Evolutionary conservation across 2,797 vertebrate species (phyloP), one percentile per base, ranked within the genome.

Genomic region (Pristis pectinata): DNA sequence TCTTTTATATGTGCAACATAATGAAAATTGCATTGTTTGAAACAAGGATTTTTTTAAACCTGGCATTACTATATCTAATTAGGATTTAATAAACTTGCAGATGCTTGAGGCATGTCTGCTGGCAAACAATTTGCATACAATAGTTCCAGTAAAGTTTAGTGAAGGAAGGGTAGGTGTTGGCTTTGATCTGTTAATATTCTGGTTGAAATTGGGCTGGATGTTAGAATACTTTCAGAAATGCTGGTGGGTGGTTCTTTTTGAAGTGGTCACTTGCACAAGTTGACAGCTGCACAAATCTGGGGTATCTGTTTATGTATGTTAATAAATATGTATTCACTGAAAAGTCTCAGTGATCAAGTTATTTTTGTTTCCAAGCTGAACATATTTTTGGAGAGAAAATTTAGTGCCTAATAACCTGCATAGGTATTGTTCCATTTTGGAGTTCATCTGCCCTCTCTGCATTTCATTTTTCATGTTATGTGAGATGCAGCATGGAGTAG

Each of bases 291-390:
- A 87, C 13, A 37, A 8, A 64, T 89, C 85, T 89, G 37, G 34
- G 15, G 59, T 17, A 89, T 59, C 85, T 19, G 6, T 89, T 70
- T 89, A n/a, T 61, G 59, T 4, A 17, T 89, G 59, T 61, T 22
- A 89, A 89, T 89, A 64, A 89, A 89, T 59, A 64, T 89, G 56
- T 61, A 56, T 74, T 87, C 87, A 30, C 53, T 87, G 53, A 56
- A 87, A 87, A n/a, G 30, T 24, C 10, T 77, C n/a, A 34, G 76
- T 76, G 34, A n/a, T 64, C 85, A 61, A 0, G 30, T 37, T 77
- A 77, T 61, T 37, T 37, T 89, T 61, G 67, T 70, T 70, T 89
- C 59, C 27, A 61, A 77, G 34, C 27, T n/a, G 56, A 89, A 89
- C 34, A 44, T 37, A 49, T 56, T 87, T 87, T 87, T 27, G 37